phyloP scores from a whole-genome alignment of 2,113 vertebrate genomes.

The Vidua macroura region DNA sequence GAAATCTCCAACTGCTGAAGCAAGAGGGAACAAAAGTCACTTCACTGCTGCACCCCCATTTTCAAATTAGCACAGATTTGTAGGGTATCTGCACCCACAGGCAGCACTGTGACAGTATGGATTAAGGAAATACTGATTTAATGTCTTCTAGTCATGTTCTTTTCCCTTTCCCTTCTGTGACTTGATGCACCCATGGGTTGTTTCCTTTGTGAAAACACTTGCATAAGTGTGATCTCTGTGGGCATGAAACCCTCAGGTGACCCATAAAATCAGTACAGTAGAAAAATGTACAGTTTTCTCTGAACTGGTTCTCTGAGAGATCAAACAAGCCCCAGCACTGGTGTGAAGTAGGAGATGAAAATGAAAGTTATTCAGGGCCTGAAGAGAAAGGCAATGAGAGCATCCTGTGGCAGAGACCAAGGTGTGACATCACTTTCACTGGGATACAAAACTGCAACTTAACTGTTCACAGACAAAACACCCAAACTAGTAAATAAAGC shows the following conservation, averaged over 20 bases:
- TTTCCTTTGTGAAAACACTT: conserved; percentile 4
- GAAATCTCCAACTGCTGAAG: not conserved
- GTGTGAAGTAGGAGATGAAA: not conserved
- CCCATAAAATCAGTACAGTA: not conserved
- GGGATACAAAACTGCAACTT: not conserved
- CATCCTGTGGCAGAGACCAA: not conserved
- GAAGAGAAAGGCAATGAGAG: not conserved
- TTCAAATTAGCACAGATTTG: not conserved
- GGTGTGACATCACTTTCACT: not conserved
- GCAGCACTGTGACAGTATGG: not conserved
- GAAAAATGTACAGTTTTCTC: not conserved
- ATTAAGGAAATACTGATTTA: not conserved
- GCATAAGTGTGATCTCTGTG: not conserved
- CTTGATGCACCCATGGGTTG: not conserved
- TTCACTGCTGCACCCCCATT: not conserved
- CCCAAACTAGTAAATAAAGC: not conserved
- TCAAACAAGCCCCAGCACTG: not conserved
- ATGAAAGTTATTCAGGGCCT: not conserved
- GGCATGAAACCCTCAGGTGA: not conserved
- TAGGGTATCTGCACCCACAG: not conserved
- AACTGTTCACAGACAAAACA: not conserved
- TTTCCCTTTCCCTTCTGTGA: not conserved
- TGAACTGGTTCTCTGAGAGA: not conserved
- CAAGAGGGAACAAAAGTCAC: not conserved
- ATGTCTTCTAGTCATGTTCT: not conserved